A percentile compares a stretch with the other conserved stretches of the same genome.
Evolutionary conservation across 2,797 vertebrate genomes (phyloP).

Genomic region (Triplophysa yarkandensis): DNA sequence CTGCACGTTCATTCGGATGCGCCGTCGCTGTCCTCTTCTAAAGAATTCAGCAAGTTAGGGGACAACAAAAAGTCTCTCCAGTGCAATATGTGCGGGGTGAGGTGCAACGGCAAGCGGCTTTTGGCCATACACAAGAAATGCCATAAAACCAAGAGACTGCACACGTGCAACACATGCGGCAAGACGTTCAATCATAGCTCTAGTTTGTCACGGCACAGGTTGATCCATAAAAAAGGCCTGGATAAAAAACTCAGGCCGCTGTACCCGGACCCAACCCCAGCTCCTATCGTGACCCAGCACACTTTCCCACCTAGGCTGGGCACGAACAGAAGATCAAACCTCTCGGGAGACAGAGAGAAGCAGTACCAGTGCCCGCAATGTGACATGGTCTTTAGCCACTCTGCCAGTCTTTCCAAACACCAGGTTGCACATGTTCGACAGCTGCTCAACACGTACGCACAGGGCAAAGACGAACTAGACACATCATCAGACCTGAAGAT

Average conservation of each 20-base stretch:
- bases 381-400: slow-evolving; percentile 77
- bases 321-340: slow-evolving; percentile 18
- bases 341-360: slow-evolving; percentile 60
- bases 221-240: slow-evolving; percentile 74
- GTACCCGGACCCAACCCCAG: slow-evolving; percentile 45
- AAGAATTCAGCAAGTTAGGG: slow-evolving; percentile 39
- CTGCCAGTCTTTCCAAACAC: slow-evolving; percentile 74
- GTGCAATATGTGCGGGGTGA: slow-evolving; percentile 76
- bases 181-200: slow-evolving; percentile 80
- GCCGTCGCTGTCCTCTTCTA: slow-evolving; percentile 34
- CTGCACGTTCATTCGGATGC: slow-evolving; percentile 50
- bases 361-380: slow-evolving; percentile 78
- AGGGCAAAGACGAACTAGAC: slow-evolving; percentile 70
- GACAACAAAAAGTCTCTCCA: slow-evolving; percentile 68
- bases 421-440: slow-evolving; percentile 75
- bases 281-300: slow-evolving; percentile 56
- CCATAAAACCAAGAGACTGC: slow-evolving; percentile 74
- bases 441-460: slow-evolving; percentile 74
- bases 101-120: slow-evolving; percentile 78
- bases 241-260: slow-evolving; percentile 65
- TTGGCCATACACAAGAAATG: slow-evolving; percentile 76
- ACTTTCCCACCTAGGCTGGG: slow-evolving; percentile 51
- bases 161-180: slow-evolving; percentile 71
- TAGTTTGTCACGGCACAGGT: slow-evolving; percentile 75
- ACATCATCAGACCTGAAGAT: slow-evolving; percentile 80